Conservation (phyloP, 35 echinoderm and acorn worm genomes). For the Nesometra sesokonis region DNA sequence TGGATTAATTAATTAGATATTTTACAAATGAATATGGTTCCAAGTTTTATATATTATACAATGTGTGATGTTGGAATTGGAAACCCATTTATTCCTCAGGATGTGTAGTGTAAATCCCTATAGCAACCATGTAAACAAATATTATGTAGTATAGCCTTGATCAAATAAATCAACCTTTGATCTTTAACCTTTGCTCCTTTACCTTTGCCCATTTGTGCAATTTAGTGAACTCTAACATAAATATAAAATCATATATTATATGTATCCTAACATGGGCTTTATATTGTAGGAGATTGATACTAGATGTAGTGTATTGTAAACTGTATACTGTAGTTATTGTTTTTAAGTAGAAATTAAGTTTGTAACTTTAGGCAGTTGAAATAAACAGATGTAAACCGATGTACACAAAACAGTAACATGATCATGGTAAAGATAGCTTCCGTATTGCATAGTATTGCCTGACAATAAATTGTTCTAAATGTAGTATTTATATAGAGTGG, state of each 20-base stretch:
- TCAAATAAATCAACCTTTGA: not conserved
- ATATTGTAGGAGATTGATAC: not conserved
- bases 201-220: not conserved
- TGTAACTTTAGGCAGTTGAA: not conserved
- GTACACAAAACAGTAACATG: not conserved
- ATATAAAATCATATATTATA: not conserved
- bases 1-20: not conserved
- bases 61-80: not conserved
- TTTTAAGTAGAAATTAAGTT: not conserved
- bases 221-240: not conserved
- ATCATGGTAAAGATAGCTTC: too few species aligned
- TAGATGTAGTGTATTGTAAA: not conserved
- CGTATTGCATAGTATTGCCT: too few species aligned
- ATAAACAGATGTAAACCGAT: not conserved
- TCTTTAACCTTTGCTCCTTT: not conserved
- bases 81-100: too few species aligned
- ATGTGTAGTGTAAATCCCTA: too few species aligned
- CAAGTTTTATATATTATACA: not conserved
- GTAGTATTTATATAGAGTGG: too few species aligned
- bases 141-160: not conserved
- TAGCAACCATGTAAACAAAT: not conserved
- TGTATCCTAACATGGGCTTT: not conserved
- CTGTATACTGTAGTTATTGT: not conserved
- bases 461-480: too few species aligned
- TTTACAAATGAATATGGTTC: not conserved